phyloP scores from a whole-genome alignment of 2,797 vertebrate genomes.

The Falco concolor region DNA sequence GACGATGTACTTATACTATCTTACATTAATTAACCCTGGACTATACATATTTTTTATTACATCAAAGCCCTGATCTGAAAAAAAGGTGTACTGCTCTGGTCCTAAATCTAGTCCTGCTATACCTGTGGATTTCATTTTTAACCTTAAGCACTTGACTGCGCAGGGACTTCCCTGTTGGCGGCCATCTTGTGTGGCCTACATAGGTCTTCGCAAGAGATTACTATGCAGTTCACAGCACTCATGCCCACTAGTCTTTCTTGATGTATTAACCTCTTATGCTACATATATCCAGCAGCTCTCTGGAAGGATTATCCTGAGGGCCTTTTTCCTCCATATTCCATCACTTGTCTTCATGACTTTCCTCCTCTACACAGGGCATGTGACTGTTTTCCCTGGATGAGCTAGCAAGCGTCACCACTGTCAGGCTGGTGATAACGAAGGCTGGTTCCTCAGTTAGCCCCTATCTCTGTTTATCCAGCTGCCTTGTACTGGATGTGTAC shows the following conservation, averaged over 20 bases:
- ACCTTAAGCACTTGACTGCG: fast-evolving
- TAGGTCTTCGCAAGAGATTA: neutral
- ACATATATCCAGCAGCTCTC: neutral
- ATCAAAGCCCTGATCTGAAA: neutral
- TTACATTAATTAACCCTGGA: neutral
- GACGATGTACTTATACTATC: neutral
- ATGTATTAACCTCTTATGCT: neutral
- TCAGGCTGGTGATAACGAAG: neutral
- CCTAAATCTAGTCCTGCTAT: neutral
- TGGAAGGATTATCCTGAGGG: neutral
- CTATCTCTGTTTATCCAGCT: neutral
- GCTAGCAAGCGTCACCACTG: neutral
- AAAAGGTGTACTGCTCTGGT: neutral
- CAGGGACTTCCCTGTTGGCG: neutral
- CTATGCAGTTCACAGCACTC: neutral
- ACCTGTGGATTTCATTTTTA: neutral
- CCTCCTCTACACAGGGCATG: neutral
- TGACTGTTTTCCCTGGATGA: neutral
- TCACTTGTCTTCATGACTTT: neutral
- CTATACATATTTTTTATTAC: neutral
- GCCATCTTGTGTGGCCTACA: neutral
- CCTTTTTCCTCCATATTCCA: slow-evolving; percentile 11
- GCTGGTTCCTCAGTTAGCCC: neutral
- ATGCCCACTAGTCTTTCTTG: neutral
- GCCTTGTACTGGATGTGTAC: neutral